Evolutionary conservation across 2,797 vertebrate genomes (phyloP).

Genomic region (Forpus xanthops): DNA sequence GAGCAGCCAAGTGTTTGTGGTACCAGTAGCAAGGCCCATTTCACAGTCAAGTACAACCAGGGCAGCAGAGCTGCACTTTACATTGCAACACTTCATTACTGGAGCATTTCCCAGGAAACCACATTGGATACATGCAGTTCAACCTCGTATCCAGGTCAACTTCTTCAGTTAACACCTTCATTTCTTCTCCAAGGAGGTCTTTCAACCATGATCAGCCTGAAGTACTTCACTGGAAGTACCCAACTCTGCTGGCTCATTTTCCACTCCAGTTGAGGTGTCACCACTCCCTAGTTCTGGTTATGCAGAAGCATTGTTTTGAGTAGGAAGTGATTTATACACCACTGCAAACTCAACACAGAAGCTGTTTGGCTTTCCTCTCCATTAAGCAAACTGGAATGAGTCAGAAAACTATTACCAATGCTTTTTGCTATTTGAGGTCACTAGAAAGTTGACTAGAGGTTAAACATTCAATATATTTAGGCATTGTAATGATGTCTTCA

Average conservation of each 20-base stretch:
- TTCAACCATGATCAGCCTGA: not conserved
- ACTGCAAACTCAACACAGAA: not conserved
- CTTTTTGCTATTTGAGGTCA: not conserved
- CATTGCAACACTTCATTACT: not conserved
- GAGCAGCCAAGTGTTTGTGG: not conserved
- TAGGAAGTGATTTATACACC: not conserved
- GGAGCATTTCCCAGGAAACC: not conserved
- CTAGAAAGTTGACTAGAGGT: not conserved
- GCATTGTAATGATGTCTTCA: not conserved
- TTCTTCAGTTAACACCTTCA: not conserved
- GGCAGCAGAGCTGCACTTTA: not conserved
- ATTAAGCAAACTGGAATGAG: not conserved
- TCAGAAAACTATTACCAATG: not conserved
- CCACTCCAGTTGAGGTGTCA: not conserved
- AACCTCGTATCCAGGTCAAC: not conserved
- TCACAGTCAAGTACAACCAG: fast-evolving
- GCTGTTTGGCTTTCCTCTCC: not conserved
- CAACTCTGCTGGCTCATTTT: not conserved
- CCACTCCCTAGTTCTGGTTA: not conserved
- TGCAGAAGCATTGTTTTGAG: not conserved
- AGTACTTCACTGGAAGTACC: not conserved
- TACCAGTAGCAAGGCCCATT: not conserved
- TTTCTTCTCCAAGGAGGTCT: not conserved
- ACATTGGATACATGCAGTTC: not conserved
- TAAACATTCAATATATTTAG: not conserved